Base-by-base conservation (phyloP, 2,113 vertebrate species). In the Myocastor coypus region DNA sequence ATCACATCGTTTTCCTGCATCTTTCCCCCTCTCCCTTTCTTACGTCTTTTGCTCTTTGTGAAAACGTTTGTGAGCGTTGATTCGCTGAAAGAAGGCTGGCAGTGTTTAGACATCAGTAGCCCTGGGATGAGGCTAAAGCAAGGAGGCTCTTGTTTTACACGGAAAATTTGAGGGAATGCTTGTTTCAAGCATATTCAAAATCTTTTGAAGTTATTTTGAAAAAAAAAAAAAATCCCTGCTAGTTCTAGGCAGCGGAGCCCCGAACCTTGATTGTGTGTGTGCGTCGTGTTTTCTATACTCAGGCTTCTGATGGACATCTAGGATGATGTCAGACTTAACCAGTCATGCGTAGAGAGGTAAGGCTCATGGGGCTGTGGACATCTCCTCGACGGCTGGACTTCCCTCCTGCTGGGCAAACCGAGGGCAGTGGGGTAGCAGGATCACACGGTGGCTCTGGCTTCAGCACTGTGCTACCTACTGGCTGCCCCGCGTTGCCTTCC, bases 81-180 rank as follows among this genome's bases (percentile, higher is more conserved):
- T 86, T 83, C 46, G 64, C 22, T 77, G 26, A 42, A 83, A 4
- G 32, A 73, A 83, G 6, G 20, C 1, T 59, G 88, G 4, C 5
- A 83, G 1, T 4, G 52, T 77, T 93, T 86, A 92, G 17, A 78
- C 82, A 6, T 91, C 0, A n/a, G 13, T 16, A 7, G 2, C 3
- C 85, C 75, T 57, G 5, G 13, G 11, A 64, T 12, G 30, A 89
- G 20, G 19, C 80, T 69, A 46, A 78, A 78, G 1, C 22, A 83
- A 40, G 0, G 19, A 96, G 12, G 1, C 5, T n/a, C 14, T 84
- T 68, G 6, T 63, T 37, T 42, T 57, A 12, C 2, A 17, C 37
- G 5, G 1, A 77, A 57, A n/a, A 68, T 68, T 34, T 14, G 80
- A 88, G 26, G 0, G 3, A 1, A 0, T 59, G 1, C 1, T n/a